phyloP scores from a whole-genome alignment of 2,888 invertebrate genomes.

The Drosophila setosimentum region DNA sequence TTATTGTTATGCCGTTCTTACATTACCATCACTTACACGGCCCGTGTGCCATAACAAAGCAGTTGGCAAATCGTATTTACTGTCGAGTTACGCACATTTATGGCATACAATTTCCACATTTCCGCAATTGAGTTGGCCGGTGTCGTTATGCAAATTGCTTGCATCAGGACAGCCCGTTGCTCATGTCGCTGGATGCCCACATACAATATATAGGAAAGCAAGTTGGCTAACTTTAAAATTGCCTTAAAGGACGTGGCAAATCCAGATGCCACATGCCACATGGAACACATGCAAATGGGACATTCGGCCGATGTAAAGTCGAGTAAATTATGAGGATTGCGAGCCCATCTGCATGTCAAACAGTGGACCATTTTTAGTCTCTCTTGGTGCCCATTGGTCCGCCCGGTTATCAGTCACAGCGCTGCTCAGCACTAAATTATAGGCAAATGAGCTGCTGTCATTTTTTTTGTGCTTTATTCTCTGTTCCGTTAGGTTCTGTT shows the following conservation, averaged over 20 bases:
- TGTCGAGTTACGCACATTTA: conserved; percentile 31
- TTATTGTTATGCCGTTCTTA: not conserved
- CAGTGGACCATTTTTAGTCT: conserved; percentile 31
- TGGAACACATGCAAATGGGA: conserved; percentile 18
- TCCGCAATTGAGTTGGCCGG: conserved; percentile 9
- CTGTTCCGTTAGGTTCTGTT: conserved; percentile 13
- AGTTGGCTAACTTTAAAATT: conserved; percentile 17
- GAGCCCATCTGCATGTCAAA: conserved; percentile 61
- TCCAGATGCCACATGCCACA: conserved; percentile 11
- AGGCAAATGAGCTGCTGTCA: conserved; percentile 60
- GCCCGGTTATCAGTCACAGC: conserved; percentile 63
- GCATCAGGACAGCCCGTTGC: conserved; percentile 8
- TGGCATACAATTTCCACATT: conserved; percentile 35
- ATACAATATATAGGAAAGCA: not conserved
- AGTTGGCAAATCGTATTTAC: conserved; percentile 28
- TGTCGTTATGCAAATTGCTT: conserved; percentile 35
- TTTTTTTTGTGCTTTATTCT: conserved; percentile 32
- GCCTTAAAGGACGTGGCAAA: conserved; percentile 17
- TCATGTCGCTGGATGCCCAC: not conserved
- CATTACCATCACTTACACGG: conserved; percentile 25
- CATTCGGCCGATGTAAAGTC: conserved; percentile 57
- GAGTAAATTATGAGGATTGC: conserved; percentile 55
- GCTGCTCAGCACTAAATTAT: conserved; percentile 63
- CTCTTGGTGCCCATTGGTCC: conserved; percentile 6
- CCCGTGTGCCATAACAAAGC: conserved; percentile 16